phyloP scores from a whole-genome alignment of 2,797 vertebrate species.

The Triplophysa bombifrons region DNA sequence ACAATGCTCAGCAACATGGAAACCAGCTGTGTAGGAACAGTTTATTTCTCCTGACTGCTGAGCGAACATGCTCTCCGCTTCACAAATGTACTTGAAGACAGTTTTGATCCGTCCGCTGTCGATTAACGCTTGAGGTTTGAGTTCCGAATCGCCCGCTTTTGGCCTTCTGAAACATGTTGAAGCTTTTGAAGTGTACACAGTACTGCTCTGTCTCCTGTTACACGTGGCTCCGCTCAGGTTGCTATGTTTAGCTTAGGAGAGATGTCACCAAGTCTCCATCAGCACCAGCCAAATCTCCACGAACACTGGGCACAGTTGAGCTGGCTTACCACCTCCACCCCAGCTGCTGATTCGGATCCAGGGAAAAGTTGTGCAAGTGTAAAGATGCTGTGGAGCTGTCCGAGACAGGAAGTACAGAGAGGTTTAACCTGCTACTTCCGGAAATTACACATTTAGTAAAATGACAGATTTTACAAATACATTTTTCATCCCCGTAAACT shows the following conservation, averaged over 20 bases:
- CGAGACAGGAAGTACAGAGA: slow-evolving; percentile 5
- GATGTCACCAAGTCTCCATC: slow-evolving; percentile 60
- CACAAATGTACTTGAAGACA: not conserved
- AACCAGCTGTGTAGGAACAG: slow-evolving; percentile 19
- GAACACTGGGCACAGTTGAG: slow-evolving; percentile 47
- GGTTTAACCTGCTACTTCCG: slow-evolving; percentile 9
- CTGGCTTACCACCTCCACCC: slow-evolving; percentile 47
- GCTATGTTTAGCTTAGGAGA: slow-evolving; percentile 62
- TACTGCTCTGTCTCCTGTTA: slow-evolving; percentile 55
- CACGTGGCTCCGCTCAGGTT: slow-evolving; percentile 54
- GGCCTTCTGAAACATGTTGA: slow-evolving; percentile 52
- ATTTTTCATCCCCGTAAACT: not conserved
- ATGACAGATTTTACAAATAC: not conserved
- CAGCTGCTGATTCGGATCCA: slow-evolving; percentile 36
- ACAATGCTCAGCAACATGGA: slow-evolving; percentile 41
- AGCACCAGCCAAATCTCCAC: slow-evolving; percentile 59
- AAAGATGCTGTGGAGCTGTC: slow-evolving; percentile 2
- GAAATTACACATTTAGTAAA: slow-evolving; percentile 7
- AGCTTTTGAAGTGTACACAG: slow-evolving; percentile 51
- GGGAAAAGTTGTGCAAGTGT: slow-evolving; percentile 15
- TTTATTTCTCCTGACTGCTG: not conserved
- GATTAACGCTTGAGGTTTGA: slow-evolving; percentile 2
- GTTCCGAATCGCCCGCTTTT: slow-evolving; percentile 35
- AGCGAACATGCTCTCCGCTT: not conserved
- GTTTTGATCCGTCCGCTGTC: slow-evolving; percentile 4